Percentiles rank a stretch among this genome's conserved stretches.
phyloP scores from a whole-genome alignment of 2,888 invertebrate genomes.

The Agrotis clavis region DNA sequence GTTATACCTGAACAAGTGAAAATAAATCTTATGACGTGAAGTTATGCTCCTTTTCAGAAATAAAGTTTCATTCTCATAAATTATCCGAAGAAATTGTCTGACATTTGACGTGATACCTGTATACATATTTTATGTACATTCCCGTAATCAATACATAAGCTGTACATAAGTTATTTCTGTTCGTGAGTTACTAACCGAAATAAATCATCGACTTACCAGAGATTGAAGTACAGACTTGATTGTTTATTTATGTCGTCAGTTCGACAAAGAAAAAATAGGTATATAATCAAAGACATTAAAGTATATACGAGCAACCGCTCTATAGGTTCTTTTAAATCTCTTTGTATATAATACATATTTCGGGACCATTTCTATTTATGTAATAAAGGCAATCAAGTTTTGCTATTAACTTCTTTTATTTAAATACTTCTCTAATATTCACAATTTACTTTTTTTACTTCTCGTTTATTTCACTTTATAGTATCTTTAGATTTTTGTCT shows the following conservation, averaged over 20 bases:
- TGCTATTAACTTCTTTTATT: too few species aligned
- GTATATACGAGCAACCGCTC: too few species aligned
- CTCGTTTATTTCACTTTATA: too few species aligned
- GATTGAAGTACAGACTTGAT: slow-evolving; percentile 17
- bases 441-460: too few species aligned
- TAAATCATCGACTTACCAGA: neutral
- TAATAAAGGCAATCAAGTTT: too few species aligned
- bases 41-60: neutral
- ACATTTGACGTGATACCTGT: neutral
- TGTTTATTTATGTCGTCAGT: neutral
- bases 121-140: slow-evolving; percentile 37
- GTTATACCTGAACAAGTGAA: neutral
- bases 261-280: neutral
- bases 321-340: too few species aligned
- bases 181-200: slow-evolving; percentile 4
- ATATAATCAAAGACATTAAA: too few species aligned
- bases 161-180: slow-evolving; percentile 10
- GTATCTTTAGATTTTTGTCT: too few species aligned
- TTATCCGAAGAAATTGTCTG: neutral
- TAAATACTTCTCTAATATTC: too few species aligned
- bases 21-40: neutral
- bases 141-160: slow-evolving; percentile 27
- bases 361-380: too few species aligned
- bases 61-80: neutral
- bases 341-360: neutral